phyloP scores from a whole-genome alignment of 2,113 vertebrate genomes.

The Aegithalos caudatus region DNA sequence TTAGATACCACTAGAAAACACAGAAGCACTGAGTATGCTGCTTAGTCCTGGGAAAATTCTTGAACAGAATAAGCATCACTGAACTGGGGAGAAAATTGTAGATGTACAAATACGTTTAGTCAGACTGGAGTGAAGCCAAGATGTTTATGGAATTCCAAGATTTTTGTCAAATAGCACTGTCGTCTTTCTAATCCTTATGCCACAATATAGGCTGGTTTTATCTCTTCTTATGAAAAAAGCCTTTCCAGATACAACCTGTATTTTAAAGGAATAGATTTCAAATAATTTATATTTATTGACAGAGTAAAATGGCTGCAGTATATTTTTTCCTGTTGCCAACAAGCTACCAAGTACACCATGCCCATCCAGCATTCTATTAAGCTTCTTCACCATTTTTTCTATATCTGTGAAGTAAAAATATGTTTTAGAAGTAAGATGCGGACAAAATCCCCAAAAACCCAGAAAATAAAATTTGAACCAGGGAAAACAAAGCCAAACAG shows the following conservation, averaged over 20 bases:
- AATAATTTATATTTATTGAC: neutral
- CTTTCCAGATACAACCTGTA: neutral
- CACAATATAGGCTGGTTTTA: neutral
- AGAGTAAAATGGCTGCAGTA: neutral
- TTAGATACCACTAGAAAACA: neutral
- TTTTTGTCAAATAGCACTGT: neutral
- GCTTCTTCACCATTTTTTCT: neutral
- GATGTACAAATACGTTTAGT: neutral
- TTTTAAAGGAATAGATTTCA: neutral
- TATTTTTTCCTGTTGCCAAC: neutral
- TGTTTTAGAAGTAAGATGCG: neutral
- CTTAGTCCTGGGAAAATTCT: neutral
- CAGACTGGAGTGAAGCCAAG: neutral
- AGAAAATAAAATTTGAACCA: neutral
- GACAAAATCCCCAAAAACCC: accelerated
- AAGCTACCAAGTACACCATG: neutral
- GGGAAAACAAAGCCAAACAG: neutral
- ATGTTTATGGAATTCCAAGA: neutral
- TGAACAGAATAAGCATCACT: neutral
- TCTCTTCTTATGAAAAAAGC: neutral
- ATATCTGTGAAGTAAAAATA: neutral
- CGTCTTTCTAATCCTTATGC: neutral
- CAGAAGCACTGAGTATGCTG: neutral
- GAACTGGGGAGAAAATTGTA: neutral
- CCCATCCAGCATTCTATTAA: neutral